These are phyloP conservation scores for Sarcophaga subvicina DNA, from an alignment of 2,888 invertebrate genomes.

Conservation along the genomic window DNA sequence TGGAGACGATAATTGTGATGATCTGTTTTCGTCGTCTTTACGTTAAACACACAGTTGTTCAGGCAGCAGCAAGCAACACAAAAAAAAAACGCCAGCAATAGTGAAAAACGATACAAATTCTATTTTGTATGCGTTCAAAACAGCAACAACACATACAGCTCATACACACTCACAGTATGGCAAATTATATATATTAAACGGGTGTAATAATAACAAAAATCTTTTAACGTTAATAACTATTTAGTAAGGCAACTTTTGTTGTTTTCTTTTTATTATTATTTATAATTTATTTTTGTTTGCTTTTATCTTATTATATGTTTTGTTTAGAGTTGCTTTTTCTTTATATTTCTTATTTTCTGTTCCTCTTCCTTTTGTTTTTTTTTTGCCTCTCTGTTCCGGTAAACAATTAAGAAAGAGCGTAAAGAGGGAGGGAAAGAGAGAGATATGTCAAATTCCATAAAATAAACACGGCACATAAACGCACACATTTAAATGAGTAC, in stretches of 20 bases:
- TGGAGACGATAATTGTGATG: constrained; percentile 9
- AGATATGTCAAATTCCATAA: constrained; percentile 62
- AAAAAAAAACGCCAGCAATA: constrained; percentile 1
- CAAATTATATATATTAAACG: constrained; percentile 49
- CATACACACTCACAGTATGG: constrained; percentile 9
- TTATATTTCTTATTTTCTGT: constrained; percentile 14
- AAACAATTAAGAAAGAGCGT: constrained; percentile 54
- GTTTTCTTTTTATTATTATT: constrained; percentile 21
- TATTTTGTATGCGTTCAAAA: constrained; percentile 45
- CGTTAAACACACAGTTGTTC: constrained; percentile 32
- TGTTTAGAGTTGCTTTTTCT: constrained; percentile 39
- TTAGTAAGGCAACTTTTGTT: constrained; percentile 36
- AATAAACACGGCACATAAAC: constrained; percentile 48
- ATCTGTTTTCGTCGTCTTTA: constrained; percentile 43
- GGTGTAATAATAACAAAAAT: constrained; percentile 62
- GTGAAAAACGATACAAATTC: constrained; percentile 52
- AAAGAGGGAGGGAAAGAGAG: constrained; percentile 44
- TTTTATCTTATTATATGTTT: constrained; percentile 17
- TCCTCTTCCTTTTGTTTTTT: constrained; percentile 29
- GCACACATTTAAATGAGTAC: constrained; percentile 27
- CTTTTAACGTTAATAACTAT: constrained; percentile 62
- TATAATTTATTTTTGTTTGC: constrained; percentile 14
- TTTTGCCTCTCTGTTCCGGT: constrained; percentile 54
- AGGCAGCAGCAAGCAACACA: constrained; percentile 21
- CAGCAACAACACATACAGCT: constrained; percentile 26